Conservation (phyloP, 2,888 invertebrate genomes). For the Torymus aiolomorphi region DNA sequence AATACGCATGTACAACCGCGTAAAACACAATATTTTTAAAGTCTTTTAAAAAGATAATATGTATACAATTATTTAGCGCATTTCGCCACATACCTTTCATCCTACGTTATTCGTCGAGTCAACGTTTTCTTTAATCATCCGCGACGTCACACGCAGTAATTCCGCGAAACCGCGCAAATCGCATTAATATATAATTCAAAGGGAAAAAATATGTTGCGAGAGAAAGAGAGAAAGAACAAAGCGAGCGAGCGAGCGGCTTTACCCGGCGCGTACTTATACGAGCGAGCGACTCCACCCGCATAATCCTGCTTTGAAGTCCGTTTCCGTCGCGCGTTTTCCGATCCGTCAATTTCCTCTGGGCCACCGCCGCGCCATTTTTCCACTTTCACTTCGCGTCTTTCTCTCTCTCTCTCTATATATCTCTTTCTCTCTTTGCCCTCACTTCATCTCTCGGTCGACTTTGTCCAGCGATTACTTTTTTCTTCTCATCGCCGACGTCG, state of each 20-base stretch:
- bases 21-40: too few species aligned
- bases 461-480: constrained; percentile 45
- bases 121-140: not conserved
- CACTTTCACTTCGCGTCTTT: constrained; percentile 46
- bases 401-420: not conserved
- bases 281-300: constrained; percentile 47
- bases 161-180: not conserved
- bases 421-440: too few species aligned
- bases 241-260: constrained; percentile 15
- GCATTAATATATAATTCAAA: constrained; percentile 21
- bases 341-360: constrained; percentile 44
- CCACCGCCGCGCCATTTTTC: constrained; percentile 39
- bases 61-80: too few species aligned
- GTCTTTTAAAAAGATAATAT: too few species aligned
- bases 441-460: not conserved
- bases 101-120: too few species aligned
- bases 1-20: too few species aligned
- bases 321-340: constrained; percentile 2
- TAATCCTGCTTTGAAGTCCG: constrained; percentile 55
- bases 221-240: constrained; percentile 31
- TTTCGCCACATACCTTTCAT: too few species aligned
- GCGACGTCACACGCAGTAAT: not conserved
- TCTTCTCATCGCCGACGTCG: constrained; percentile 16
- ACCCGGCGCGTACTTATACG: constrained; percentile 8
- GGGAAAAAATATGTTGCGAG: not conserved